Percentiles rank a stretch among this genome's conserved stretches.
These are phyloP conservation scores for Cynopterus sphinx DNA, from an alignment of 2,797 vertebrate species.

Conservation along the genomic window DNA sequence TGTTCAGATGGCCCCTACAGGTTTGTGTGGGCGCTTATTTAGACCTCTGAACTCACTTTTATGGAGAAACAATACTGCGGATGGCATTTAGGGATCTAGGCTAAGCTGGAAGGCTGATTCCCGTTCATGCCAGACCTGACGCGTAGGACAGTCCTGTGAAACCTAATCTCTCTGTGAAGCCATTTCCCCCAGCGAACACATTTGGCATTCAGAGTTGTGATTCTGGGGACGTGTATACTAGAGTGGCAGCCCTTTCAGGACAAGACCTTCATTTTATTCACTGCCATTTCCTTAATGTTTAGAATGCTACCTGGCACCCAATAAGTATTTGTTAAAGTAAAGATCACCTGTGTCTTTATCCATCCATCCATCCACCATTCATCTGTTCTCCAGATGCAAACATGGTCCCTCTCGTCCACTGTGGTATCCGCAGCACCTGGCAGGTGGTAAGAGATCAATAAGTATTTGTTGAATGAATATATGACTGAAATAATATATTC, in stretches of 20 bases:
- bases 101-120: not conserved
- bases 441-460: not conserved
- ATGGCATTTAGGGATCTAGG: not conserved
- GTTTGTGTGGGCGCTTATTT: not conserved
- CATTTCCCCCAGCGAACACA: not conserved
- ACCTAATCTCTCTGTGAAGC: not conserved
- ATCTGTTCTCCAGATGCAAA: not conserved
- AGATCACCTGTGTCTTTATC: not conserved
- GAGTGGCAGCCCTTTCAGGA: not conserved
- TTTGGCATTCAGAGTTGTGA: not conserved
- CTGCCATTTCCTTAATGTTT: not conserved
- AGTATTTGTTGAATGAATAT: not conserved
- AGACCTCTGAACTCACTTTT: conserved; percentile 18
- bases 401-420: not conserved
- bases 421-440: not conserved
- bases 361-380: not conserved
- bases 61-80: not conserved
- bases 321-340: not conserved
- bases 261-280: not conserved
- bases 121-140: not conserved
- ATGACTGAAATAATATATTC: not conserved
- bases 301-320: not conserved
- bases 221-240: not conserved
- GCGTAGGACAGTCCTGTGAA: not conserved
- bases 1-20: not conserved